Base-by-base conservation (phyloP, 2,113 vertebrate species). In the Siniperca chuatsi region DNA sequence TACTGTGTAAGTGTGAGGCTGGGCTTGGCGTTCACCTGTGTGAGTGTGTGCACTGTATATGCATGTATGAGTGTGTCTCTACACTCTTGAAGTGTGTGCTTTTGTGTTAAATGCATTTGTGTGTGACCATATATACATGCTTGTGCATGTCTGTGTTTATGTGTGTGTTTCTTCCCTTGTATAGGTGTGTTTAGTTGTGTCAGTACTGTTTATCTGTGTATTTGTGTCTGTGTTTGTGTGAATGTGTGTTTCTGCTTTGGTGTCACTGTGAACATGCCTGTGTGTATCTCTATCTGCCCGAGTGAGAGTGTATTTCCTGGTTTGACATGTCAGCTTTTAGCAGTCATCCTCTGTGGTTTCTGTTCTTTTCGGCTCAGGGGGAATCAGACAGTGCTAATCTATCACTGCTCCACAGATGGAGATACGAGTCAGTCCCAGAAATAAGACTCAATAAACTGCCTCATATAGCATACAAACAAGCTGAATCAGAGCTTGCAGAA, bases 241-340 rank as follows among this genome's bases (percentile, higher is more conserved):
- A 13, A 18, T 50, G 69, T 71, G 65, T 52, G 44, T 71, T 61
- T 68, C 40, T 73, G 67, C 48, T 80, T 21, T 16, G 18, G 44
- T 75, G 76, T 82, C 64, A 25, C 0, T 0, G 4, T 9, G 40
- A 66, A 21, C 0, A 0, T 40, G 13, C 52, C 10, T 25, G 25
- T 42, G 50, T 79, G 50, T 78, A 4, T 71, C 40, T 44, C 23
- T 40, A 35, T 73, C 55, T 68, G 33, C 16, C 37, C 4, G 18
- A 54, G 33, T 40, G 40, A 16, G 52, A 61, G 58, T 37, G 33
- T 57, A 42, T 69, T 87, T 85, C 75, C 82, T 75, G 79, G 67
- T 87, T 87, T 88, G 44, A 88, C 82, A 90, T 91, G 89, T 91
- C 87, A 83, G 67, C 78, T 89, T 79, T 89, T 68, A 87, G 48